Evolutionary conservation across 2,888 invertebrate species (phyloP).

Genomic region (Ametastegia equiseti): DNA sequence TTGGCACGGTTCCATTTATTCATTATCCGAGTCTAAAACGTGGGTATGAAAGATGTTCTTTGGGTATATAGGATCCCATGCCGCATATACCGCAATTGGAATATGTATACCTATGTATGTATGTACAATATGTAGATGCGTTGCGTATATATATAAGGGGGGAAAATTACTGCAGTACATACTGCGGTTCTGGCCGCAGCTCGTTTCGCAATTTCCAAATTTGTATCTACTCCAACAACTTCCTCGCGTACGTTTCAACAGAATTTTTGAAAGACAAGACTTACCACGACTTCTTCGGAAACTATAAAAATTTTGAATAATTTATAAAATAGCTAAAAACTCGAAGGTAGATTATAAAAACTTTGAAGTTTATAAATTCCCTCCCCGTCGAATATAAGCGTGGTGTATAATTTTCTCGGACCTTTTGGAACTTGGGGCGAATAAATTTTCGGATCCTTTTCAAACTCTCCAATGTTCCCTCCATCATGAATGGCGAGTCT

Average conservation of each 20-base stretch:
- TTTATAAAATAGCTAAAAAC: no score
- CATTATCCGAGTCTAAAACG: background rate
- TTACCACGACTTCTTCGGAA: no score
- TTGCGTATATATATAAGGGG: background rate
- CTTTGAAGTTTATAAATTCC: no score
- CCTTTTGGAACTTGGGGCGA: no score
- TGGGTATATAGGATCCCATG: background rate
- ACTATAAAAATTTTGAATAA: no score
- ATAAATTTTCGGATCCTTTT: background rate
- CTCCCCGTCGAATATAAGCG: no score
- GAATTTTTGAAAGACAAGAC: no score
- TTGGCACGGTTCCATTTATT: constrained; percentile 35
- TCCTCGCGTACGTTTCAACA: no score
- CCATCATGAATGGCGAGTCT: background rate
- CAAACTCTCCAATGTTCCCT: no score
- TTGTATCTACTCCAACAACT: no score
- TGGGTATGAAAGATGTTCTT: background rate
- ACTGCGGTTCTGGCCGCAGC: background rate
- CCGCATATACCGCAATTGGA: constrained; percentile 20
- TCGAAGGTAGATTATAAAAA: no score
- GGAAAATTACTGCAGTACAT: constrained; percentile 12
- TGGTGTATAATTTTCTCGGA: no score
- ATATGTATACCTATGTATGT: background rate
- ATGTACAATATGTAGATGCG: background rate
- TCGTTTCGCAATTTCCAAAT: background rate